Percentiles rank a stretch among this genome's conserved stretches.
Evolutionary conservation across 2,888 invertebrate genomes (phyloP).

Genomic region (Liopterus haemorrhoidalis): DNA sequence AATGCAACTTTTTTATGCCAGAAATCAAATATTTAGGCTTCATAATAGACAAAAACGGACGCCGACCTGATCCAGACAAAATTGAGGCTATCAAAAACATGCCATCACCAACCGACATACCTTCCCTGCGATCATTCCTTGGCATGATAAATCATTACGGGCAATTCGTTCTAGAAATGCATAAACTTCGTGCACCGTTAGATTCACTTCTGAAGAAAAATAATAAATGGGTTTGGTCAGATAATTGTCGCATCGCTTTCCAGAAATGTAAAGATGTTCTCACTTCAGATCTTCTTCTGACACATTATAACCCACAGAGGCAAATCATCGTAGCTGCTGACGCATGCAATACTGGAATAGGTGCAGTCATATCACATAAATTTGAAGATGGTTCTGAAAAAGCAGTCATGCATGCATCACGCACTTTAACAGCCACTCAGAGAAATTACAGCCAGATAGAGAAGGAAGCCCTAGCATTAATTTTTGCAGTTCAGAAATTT

Average conservation of each 20-base stretch:
- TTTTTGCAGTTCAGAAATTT: no score
- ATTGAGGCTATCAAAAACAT: background rate
- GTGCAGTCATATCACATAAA: background rate
- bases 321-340: background rate
- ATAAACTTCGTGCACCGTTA: background rate
- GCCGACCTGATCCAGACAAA: background rate
- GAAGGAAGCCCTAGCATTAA: conserved; percentile 38
- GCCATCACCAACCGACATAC: conserved; percentile 1
- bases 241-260: background rate
- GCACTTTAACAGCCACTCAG: conserved; percentile 36
- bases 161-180: background rate
- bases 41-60: background rate
- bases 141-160: background rate
- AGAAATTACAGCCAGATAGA: conserved; percentile 38
- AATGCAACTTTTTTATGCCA: background rate
- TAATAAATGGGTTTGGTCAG: background rate
- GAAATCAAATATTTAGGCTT: conserved; percentile 2
- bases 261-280: background rate
- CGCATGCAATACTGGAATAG: background rate
- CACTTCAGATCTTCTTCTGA: background rate
- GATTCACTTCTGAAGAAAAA: background rate
- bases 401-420: conserved; percentile 31
- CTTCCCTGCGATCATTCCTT: no score
- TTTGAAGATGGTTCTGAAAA: background rate
- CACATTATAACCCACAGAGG: background rate